phyloP scores from a whole-genome alignment of 1,140 invertebrate species.

The Propsilocerus akamusi region DNA sequence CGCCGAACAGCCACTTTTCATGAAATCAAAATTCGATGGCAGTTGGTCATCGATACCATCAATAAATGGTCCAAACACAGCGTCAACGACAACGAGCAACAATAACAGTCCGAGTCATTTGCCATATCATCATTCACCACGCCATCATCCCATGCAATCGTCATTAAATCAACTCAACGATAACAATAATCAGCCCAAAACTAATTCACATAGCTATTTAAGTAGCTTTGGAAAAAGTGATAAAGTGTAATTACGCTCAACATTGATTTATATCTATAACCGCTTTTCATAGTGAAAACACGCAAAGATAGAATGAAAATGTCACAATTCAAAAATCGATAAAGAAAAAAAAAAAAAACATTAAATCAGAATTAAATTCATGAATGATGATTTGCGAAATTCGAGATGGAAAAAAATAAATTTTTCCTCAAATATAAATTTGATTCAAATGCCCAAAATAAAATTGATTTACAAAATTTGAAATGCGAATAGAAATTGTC shows the following conservation, averaged over 20 bases:
- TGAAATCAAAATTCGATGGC: constrained; percentile 22
- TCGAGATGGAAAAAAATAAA: no score
- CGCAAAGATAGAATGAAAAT: no score
- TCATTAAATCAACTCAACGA: constrained; percentile 3
- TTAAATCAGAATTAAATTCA: no score
- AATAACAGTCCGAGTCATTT: background rate
- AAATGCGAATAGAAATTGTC: no score
- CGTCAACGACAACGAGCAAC: constrained; percentile 13
- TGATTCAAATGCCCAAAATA: no score
- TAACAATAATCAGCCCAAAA: background rate
- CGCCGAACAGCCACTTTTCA: constrained; percentile 21
- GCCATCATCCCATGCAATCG: constrained; percentile 3
- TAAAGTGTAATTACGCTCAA: constrained; percentile 7
- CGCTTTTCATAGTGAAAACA: no score
- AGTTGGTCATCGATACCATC: constrained; percentile 20
- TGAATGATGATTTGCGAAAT: no score
- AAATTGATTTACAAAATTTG: no score
- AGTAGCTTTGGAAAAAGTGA: constrained; percentile 8
- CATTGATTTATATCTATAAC: no score
- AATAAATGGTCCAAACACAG: constrained; percentile 16
- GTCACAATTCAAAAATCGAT: no score
- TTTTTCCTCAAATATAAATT: no score
- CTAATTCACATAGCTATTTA: constrained; percentile 6
- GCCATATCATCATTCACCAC: constrained; percentile 8
- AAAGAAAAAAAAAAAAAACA: no score